These are phyloP conservation scores for Pentalonia nigronervosa DNA, from an alignment of 1,140 invertebrate genomes.

Conservation along the genomic window DNA sequence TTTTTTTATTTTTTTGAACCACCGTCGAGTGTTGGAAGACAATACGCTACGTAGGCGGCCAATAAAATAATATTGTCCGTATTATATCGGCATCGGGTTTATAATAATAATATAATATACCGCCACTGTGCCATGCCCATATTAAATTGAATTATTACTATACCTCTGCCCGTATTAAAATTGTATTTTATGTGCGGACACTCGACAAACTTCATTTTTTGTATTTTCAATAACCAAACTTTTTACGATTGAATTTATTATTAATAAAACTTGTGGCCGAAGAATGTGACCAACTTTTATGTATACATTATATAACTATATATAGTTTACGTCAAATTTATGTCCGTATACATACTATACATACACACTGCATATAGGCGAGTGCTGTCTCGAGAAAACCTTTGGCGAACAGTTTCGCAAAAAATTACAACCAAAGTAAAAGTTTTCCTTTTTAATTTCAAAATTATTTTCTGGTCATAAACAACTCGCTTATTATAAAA, in stretches of 20 bases:
- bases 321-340: slow-evolving; percentile 18
- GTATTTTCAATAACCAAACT: slow-evolving; percentile 37
- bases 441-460: not conserved
- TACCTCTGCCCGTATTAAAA: not conserved
- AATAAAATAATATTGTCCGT: not conserved
- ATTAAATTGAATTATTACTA: not conserved
- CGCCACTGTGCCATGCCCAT: not conserved
- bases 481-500: not conserved
- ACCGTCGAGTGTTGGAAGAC: not conserved
- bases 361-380: not conserved
- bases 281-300: slow-evolving; percentile 18
- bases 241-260: slow-evolving; percentile 40
- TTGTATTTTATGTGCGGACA: not conserved
- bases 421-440: not conserved
- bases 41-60: not conserved
- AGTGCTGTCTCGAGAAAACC: not conserved
- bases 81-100: not conserved
- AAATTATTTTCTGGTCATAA: not conserved
- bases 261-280: slow-evolving; percentile 23
- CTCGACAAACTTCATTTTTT: not conserved
- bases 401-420: not conserved
- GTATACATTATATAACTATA: not conserved
- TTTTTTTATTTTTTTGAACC: not conserved
- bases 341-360: not conserved
- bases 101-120: not conserved